A percentile compares a stretch with the other conserved stretches of the same genome.
These are phyloP conservation scores for Sylvilagus bachmani DNA, from an alignment of 2,113 vertebrate genomes.

Conservation along the genomic window DNA sequence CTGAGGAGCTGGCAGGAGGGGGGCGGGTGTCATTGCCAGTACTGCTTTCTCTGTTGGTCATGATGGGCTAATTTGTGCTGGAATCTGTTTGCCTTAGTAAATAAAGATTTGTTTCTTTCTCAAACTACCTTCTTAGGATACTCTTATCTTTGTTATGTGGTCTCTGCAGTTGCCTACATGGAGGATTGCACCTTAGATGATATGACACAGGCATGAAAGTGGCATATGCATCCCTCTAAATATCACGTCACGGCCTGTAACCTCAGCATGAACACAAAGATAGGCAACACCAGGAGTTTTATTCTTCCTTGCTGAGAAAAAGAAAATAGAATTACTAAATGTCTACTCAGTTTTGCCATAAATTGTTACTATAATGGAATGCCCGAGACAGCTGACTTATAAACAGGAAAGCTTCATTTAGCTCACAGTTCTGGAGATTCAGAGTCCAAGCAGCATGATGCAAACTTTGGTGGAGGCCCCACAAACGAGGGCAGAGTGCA, in stretches of 20 bases:
- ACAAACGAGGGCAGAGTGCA: no score
- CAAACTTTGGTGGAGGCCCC: no score
- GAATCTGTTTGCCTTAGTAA: neutral
- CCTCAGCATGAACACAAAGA: neutral
- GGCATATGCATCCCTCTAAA: neutral
- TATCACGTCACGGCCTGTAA: neutral
- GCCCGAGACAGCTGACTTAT: no score
- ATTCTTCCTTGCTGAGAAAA: neutral
- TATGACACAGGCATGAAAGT: neutral
- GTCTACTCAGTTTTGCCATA: neutral
- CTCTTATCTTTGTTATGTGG: neutral
- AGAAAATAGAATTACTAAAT: slow-evolving; percentile 1
- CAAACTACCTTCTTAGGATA: neutral
- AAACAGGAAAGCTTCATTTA: no score
- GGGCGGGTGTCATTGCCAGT: no score
- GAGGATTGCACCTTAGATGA: neutral
- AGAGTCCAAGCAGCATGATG: no score
- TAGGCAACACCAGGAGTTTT: neutral
- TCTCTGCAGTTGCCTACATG: neutral
- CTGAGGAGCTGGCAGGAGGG: no score
- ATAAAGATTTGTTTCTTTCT: neutral
- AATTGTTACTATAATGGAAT: neutral
- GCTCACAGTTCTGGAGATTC: no score
- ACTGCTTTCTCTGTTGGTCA: neutral
- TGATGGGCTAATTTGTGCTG: neutral